Conservation (phyloP, 2,113 vertebrate species). For the Setophaga petechia region DNA sequence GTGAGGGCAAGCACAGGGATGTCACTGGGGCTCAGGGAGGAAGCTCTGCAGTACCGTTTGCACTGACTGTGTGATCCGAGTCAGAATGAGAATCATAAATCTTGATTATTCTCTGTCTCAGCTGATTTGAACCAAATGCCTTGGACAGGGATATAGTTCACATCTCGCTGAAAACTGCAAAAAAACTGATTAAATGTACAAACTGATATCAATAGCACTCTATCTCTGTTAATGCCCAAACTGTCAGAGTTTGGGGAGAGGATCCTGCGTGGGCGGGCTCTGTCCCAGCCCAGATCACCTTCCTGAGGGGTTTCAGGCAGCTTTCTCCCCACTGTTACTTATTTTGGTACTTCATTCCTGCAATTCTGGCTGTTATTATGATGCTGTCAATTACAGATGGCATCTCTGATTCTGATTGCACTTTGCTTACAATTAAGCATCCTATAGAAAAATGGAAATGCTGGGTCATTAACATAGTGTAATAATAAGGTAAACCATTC, state of each 20-base stretch:
- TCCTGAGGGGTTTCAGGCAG: background rate
- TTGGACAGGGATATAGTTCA: conserved; percentile 68
- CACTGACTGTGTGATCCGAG: conserved; percentile 53
- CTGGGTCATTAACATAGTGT: conserved; percentile 65
- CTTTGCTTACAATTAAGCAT: conserved; percentile 67
- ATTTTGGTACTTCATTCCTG: background rate
- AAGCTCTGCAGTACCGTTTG: conserved; percentile 13
- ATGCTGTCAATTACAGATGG: conserved; percentile 70
- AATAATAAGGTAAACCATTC: conserved; percentile 73
- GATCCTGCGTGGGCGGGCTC: background rate
- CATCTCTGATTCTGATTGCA: conserved; percentile 59
- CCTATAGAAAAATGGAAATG: conserved; percentile 72
- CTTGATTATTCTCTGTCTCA: conserved; percentile 79
- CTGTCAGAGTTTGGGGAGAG: conserved; percentile 29
- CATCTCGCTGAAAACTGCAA: conserved; percentile 73
- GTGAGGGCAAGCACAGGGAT: conserved; percentile 19
- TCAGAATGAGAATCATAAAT: conserved; percentile 76
- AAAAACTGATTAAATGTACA: conserved; percentile 77
- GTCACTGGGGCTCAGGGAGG: conserved; percentile 24
- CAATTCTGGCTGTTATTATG: conserved; percentile 64
- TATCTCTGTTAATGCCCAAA: conserved; percentile 54
- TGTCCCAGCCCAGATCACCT: background rate
- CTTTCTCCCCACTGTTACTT: background rate
- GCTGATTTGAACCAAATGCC: conserved; percentile 75
- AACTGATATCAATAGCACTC: conserved; percentile 74